A percentile compares a stretch with the other conserved stretches of the same genome.
Conservation (phyloP, 2,797 vertebrate species). For the Phoeniculus purpureus region DNA sequence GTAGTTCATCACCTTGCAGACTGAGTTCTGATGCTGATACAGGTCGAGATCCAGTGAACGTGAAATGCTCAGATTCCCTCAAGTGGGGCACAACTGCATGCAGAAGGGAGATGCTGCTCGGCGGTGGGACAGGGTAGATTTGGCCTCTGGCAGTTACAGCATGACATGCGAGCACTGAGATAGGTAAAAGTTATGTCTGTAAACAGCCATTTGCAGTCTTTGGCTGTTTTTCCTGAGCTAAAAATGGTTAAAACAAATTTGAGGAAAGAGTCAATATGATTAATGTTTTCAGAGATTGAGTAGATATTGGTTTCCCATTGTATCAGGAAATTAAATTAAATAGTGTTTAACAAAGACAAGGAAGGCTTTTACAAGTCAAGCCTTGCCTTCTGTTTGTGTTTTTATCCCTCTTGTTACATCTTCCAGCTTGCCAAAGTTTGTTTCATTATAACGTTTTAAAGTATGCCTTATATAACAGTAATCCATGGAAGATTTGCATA, state of each 20-base stretch:
- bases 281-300: background rate
- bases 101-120: background rate
- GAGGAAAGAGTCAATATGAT: background rate
- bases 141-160: background rate
- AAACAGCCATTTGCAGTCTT: background rate
- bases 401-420: background rate
- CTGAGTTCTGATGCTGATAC: background rate
- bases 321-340: background rate
- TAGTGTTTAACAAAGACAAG: background rate
- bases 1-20: accelerated
- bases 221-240: background rate
- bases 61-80: accelerated
- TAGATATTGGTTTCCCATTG: background rate
- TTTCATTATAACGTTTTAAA: background rate
- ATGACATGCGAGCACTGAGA: background rate
- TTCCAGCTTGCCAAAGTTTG: background rate
- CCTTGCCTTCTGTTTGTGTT: accelerated
- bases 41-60: background rate
- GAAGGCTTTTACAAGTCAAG: background rate
- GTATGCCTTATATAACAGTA: background rate
- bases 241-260: background rate
- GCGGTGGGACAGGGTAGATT: background rate
- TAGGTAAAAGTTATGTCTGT: background rate
- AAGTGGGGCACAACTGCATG: accelerated
- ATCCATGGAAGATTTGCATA: background rate